Evolutionary conservation across 2,888 invertebrate genomes (phyloP).

Genomic region (Plutella xylostella): DNA sequence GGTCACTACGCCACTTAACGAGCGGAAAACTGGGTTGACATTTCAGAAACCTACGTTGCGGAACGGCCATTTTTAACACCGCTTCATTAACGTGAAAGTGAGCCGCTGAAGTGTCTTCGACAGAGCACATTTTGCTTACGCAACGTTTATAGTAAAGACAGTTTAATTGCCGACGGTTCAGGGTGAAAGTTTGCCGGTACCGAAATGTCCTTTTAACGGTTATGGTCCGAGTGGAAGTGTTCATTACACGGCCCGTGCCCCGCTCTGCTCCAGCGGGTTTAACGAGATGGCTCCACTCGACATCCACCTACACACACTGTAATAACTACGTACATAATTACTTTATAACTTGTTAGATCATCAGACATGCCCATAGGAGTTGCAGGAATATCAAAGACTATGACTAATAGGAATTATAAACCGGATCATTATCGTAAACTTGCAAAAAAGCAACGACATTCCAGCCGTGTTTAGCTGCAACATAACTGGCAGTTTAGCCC

Average conservation of each 20-base stretch:
- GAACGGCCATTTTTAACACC: constrained; percentile 14
- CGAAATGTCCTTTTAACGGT: constrained; percentile 54
- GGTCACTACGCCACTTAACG: constrained; percentile 17
- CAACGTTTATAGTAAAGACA: constrained; percentile 14
- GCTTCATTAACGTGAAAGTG: constrained; percentile 21
- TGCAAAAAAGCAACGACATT: too few relatives aligned
- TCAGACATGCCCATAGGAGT: too few relatives aligned
- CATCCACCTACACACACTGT: too few relatives aligned
- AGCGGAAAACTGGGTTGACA: constrained; percentile 30
- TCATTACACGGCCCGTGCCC: constrained; percentile 56
- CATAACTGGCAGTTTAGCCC: constrained; percentile 14
- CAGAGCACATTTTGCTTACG: constrained; percentile 11
- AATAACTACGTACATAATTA: too few relatives aligned
- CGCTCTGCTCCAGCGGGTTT: constrained; percentile 48
- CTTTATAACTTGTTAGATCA: too few relatives aligned
- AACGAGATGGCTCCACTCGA: constrained; percentile 45
- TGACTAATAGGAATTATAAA: too few relatives aligned
- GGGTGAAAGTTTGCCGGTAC: constrained; percentile 48
- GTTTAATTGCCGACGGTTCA: constrained; percentile 37
- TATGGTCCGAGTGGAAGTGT: constrained; percentile 60
- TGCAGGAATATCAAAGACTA: too few relatives aligned
- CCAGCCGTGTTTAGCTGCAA: constrained; percentile 25
- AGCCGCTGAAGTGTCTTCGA: constrained; percentile 1
- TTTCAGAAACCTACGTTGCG: constrained; percentile 24
- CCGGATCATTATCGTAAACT: too few relatives aligned